Base-by-base conservation (phyloP, 2,113 vertebrate genomes). In the Corydoras maculifer region DNA sequence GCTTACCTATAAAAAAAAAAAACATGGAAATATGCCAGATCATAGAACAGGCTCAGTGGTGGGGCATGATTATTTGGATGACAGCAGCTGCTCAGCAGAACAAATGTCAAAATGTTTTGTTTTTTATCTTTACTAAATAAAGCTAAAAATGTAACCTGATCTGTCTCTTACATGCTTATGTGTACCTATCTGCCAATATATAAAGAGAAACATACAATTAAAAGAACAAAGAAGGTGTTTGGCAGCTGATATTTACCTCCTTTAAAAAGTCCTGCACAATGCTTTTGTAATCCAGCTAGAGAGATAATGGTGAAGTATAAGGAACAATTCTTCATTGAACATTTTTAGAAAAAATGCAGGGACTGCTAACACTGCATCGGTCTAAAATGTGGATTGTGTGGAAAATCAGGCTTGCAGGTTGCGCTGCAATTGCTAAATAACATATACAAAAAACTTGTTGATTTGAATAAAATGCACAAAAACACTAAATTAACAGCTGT, bases 141-240 rank as follows among this genome's bases (percentile, higher is more conserved):
- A 25, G 18, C 2, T 25, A 25, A 25, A 25, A 25, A 25, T 25
- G 18, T 25, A 25, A 25, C 18, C 18, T 2, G 35, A 43, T 43
- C 35, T 43, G 4, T 43, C 35, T 43, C 35, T 43, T 8, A 43
- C 35, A 4, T 8, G 35, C 35, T 43, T 43, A 43, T 43, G 2
- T 43, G 35, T 43, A 43, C 35, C 35, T 5, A 43, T 43, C 35
- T 43, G 35, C 35, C 35, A 76, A 80, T 87, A 82, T 85, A 48
- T 65, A 81, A 82, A 79, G 75, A 83, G 82, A 86, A 84, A 87
- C 77, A 80, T 61, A 65, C 75, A 83, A 87, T 87, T 87, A 87
- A 68, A 68, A 72, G 79, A 78, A 65, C 29, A n/a, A n/a, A 72
- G 61, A 57, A 49, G 62, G 51, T 35, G 69, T 75, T 72, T 69